phyloP scores from a whole-genome alignment of 92 coral and sea anemone genomes.

The Scolanthus callimorphus region DNA sequence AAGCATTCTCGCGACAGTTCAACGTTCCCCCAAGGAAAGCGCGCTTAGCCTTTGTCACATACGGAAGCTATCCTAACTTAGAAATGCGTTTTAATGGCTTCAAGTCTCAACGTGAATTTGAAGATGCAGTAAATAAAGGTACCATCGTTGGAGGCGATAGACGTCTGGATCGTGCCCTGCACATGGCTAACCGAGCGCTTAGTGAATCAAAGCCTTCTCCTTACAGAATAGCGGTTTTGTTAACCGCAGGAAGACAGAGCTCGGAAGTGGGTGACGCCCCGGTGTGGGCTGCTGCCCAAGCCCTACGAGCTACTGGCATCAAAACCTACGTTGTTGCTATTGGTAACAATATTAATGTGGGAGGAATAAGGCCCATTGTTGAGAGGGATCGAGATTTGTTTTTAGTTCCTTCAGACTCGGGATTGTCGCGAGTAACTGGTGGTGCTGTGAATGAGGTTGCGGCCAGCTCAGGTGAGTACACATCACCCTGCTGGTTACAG shows the following conservation, averaged over 20 bases:
- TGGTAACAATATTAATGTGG: constrained; percentile 27
- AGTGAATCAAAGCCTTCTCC: constrained; percentile 30
- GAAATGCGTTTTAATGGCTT: constrained; percentile 48
- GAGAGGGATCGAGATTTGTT: constrained; percentile 25
- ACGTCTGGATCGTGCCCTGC: constrained; percentile 51
- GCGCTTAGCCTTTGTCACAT: constrained; percentile 60
- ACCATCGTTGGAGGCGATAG: constrained; percentile 29
- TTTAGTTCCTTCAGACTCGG: constrained; percentile 17
- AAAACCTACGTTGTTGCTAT: constrained; percentile 50
- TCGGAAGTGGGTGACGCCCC: constrained; percentile 10
- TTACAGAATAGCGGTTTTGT: constrained; percentile 35
- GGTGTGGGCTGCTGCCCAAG: constrained; percentile 18
- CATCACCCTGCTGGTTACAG: too few species aligned
- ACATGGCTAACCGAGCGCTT: constrained; percentile 29
- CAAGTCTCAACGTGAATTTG: constrained; percentile 28
- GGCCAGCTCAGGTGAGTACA: constrained; percentile 17
- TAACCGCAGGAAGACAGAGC: constrained; percentile 41
- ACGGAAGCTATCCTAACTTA: constrained; percentile 50
- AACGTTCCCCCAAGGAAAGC: constrained; percentile 40
- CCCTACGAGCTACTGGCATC: constrained; percentile 41
- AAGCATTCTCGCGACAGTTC: constrained; percentile 43
- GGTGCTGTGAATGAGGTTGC: constrained; percentile 10
- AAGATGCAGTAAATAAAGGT: constrained; percentile 41
- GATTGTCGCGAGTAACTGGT: constrained; percentile 2
- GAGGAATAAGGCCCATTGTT: constrained; percentile 37